Evolutionary conservation across 2,113 vertebrate genomes (phyloP).

Genomic region (Hydrochoerus hydrochaeris): DNA sequence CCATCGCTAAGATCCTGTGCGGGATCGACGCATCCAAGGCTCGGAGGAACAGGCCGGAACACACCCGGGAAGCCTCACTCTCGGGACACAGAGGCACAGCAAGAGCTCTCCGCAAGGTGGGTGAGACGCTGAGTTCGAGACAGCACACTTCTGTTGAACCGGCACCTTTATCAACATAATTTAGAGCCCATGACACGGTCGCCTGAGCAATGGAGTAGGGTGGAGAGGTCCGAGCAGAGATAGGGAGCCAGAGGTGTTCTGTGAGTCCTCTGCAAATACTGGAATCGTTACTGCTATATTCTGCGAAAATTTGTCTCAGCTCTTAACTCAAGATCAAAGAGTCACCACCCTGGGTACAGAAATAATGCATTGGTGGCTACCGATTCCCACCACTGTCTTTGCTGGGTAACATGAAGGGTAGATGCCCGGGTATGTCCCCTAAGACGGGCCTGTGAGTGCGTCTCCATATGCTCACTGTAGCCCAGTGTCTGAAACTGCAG

Average conservation of each 20-base stretch:
- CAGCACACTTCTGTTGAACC: not conserved
- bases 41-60: not conserved
- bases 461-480: not conserved
- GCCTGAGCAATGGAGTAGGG: not conserved
- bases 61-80: too few relatives aligned
- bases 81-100: accelerated
- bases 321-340: not conserved
- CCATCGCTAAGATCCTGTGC: accelerated
- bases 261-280: not conserved
- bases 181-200: not conserved
- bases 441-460: accelerated
- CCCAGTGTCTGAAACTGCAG: not conserved
- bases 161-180: not conserved
- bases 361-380: accelerated
- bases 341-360: not conserved
- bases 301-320: accelerated
- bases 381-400: not conserved
- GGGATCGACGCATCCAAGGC: accelerated
- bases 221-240: not conserved
- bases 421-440: accelerated
- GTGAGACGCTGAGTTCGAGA: not conserved
- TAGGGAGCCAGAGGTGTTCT: not conserved
- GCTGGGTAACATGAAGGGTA: accelerated
- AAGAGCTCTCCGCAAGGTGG: not conserved
- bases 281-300: accelerated